Evolutionary conservation across 1,140 invertebrate species (phyloP).

Genomic region (Scaptomyza hsui): DNA sequence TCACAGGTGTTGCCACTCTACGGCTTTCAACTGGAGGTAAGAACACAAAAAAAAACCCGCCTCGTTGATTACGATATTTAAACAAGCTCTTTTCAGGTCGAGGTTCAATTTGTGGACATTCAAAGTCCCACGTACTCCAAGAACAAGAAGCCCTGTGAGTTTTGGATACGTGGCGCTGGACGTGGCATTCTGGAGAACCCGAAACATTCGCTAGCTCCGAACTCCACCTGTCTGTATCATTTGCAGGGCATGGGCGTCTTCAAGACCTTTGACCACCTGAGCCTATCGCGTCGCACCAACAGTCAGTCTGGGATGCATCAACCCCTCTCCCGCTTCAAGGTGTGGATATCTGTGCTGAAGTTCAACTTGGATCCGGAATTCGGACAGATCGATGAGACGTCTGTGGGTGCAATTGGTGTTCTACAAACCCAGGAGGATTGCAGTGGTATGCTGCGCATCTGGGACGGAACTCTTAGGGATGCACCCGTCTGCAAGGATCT

Average conservation of each 20-base stretch:
- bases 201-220: constrained; percentile 91
- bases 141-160: constrained; percentile 93
- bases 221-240: constrained; percentile 94
- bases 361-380: constrained; percentile 87
- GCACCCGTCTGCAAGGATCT: constrained; percentile 91
- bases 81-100: constrained; percentile 71
- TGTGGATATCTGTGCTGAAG: constrained; percentile 94
- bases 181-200: constrained; percentile 92
- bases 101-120: constrained; percentile 92
- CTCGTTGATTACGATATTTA: too few relatives aligned
- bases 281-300: constrained; percentile 71
- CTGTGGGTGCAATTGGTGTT: constrained; percentile 84
- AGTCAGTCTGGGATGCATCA: constrained; percentile 66
- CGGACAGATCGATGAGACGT: constrained; percentile 84
- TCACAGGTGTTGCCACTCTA: constrained; percentile 90
- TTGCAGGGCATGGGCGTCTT: constrained; percentile 86
- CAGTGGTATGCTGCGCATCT: constrained; percentile 92
- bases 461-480: constrained; percentile 92
- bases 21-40: constrained; percentile 94
- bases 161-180: constrained; percentile 91
- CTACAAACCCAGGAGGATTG: constrained; percentile 88
- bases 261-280: constrained; percentile 81
- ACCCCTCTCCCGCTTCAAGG: constrained; percentile 87
- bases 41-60: background rate
- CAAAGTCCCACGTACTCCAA: constrained; percentile 91